A percentile compares a stretch with the other conserved stretches of the same genome.
These are phyloP conservation scores for Sula dactylatra DNA, from an alignment of 2,113 vertebrate species.

Conservation along the genomic window DNA sequence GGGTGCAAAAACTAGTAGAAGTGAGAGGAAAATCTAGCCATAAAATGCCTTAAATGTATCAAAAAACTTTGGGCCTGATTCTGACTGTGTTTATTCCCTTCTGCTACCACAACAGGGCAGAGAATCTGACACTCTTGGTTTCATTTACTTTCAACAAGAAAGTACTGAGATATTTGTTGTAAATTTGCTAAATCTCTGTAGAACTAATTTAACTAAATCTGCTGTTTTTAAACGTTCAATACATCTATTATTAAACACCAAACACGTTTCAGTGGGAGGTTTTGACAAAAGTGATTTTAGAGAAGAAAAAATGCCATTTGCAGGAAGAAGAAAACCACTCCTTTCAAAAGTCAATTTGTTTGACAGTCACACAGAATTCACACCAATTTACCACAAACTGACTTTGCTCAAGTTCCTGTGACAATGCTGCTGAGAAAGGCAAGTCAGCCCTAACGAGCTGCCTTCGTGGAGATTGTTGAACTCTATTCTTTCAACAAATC, in stretches of 20 bases:
- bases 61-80: not conserved
- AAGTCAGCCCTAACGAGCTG: not conserved
- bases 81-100: not conserved
- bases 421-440: not conserved
- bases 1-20: not conserved
- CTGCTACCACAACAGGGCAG: not conserved
- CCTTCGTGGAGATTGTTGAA: not conserved
- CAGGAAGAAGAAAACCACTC: not conserved
- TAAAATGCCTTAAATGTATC: not conserved
- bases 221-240: not conserved
- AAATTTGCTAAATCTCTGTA: not conserved
- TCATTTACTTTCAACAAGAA: not conserved
- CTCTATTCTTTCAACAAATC: not conserved
- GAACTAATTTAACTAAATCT: not conserved
- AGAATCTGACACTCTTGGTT: not conserved
- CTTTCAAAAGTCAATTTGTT: not conserved
- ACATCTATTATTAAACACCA: not conserved
- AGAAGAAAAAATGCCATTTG: not conserved
- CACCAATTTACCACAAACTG: not conserved
- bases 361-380: not conserved
- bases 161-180: not conserved
- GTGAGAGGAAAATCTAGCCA: not conserved
- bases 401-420: not conserved
- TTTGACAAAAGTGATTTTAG: not conserved
- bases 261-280: not conserved